A percentile compares a stretch with the other conserved stretches of the same genome.
phyloP scores from a whole-genome alignment of 2,888 invertebrate genomes.

The Nephrotoma appendiculata region DNA sequence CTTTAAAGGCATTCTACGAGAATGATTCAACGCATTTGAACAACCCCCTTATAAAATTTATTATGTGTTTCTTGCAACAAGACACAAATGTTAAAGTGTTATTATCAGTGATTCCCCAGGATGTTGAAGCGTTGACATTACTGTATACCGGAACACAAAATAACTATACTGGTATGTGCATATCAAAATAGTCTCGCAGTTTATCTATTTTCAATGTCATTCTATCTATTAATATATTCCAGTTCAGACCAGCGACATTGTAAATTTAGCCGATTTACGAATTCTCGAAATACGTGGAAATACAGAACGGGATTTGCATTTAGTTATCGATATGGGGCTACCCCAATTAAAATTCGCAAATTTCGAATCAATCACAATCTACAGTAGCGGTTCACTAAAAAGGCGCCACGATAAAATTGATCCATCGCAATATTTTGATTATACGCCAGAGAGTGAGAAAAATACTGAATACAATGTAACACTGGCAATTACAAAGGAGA shows the following conservation, averaged over 20 bases:
- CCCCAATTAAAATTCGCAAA: constrained; percentile 36
- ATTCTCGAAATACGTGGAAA: constrained; percentile 46
- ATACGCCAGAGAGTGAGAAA: constrained; percentile 27
- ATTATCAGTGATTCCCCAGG: constrained; percentile 32
- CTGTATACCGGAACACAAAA: constrained; percentile 36
- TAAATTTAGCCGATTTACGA: constrained; percentile 32
- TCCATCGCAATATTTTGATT: constrained; percentile 29
- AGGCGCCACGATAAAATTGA: constrained; percentile 23
- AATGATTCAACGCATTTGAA: constrained; percentile 29
- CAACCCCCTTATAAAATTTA: constrained; percentile 35
- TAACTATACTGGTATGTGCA: constrained; percentile 23
- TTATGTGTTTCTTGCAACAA: constrained; percentile 38
- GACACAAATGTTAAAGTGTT: constrained; percentile 30
- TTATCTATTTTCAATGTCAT: constrained; percentile 2
- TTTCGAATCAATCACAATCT: constrained; percentile 35
- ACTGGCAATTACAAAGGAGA: constrained; percentile 22
- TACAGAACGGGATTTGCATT: constrained; percentile 29
- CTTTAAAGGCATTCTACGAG: constrained; percentile 29
- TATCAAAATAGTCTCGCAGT: neutral
- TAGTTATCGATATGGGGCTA: constrained; percentile 36
- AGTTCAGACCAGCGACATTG: constrained; percentile 27
- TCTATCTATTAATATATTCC: constrained; percentile 8
- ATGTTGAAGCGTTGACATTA: constrained; percentile 39
- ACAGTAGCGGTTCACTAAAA: constrained; percentile 29
- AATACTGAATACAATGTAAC: constrained; percentile 17